Base-by-base conservation (phyloP, 2,888 invertebrate genomes). In the Tenthredo distinguenda region DNA sequence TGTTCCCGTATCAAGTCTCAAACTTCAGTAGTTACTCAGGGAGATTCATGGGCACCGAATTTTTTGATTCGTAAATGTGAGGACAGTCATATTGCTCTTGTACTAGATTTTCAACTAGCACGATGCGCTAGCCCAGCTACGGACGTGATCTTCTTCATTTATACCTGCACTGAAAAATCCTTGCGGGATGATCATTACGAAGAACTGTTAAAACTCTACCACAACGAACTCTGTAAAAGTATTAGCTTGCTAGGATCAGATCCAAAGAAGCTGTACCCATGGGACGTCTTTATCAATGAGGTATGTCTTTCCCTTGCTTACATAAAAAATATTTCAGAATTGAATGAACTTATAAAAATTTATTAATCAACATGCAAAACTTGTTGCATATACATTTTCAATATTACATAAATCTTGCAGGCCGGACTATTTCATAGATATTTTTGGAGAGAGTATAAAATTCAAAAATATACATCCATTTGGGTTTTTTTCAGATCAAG, bases 41-140 rank as follows among this genome's bases (percentile, higher is more conserved):
- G 97, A 0, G 97, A 97, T 91, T 95, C 95, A 68, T 97, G 97
- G 97, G 95, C 96, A 0, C 96, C 96, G n/a, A 97, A 97, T 91
- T 97, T 97, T 88, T 91, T 94, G 94, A 84, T 84, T 86, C 9
- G 74, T 6, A 88, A 0, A 15, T 94, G 95, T 72, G 68, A 47
- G 15, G 81, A 87, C 7, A 88, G 92, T 82, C 86, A 90, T 6
- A 94, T 94, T 86, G 94, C 95, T 0, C 95, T 95, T 88, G 94
- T 97, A 86, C 95, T 97, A 58, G 97, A 97, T 90, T 97, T 96
- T 89, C 97, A 97, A 91, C 90, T 97, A 76, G 92, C 96, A 0
- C 94, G 94, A 87, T 95, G 94, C 87, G 94, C 95, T 0, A 94
- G 95, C 26, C 95, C 96, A 0, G 94, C 95, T 0, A 90, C 95